Base-by-base conservation (phyloP, 2,888 invertebrate species). In the Dyspetes luteomarginatus region DNA sequence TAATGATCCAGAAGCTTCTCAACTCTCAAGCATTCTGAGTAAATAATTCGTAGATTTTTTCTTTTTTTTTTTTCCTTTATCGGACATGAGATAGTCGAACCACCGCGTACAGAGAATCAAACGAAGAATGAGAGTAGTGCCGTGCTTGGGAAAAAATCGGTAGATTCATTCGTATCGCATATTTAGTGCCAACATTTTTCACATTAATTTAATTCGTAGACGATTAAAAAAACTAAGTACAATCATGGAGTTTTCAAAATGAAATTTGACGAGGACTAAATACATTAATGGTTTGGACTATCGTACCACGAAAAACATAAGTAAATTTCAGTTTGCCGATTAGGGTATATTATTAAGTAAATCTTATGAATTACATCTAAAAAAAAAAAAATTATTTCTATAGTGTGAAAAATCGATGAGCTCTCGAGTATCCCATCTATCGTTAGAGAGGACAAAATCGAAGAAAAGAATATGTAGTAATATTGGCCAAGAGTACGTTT, bases 221-320 rank as follows among this genome's bases (percentile, higher is more conserved):
- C 19, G 30, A 62, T 41, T 41, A 15, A 60, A 22, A 41, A 52
- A 22, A 24, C 41, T 71, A 50, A 77, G 60, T 56, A 56, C 60
- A 68, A 50, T 7, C 9, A 22, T 60, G 30, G 26, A 9, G n/a
- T 5, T 19, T 56, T 2, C 3, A 43, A n/a, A 9, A 26, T 9
- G n/a, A 56, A 45, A 48, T 36, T 48, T 22, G 30, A 30, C 24
- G 17, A 41, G n/a, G 48, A n/a, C n/a, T n/a, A 52, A 58, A 72
- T 67, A 60, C 19, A 62, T 36, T 26, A 41, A 71, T 48, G 52
- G 36, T 78, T 78, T 78, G 68, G 68, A 68, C 72, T 78, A 67
- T 69, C 55, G 48, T 41, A 65, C 55, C 45, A 12, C 58, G 65
- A 19, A 50, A n/a, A n/a, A n/a, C n/a, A n/a, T 43, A 69, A 77